Base-by-base conservation (phyloP, 2,888 invertebrate genomes). In the Drosophila setosimentum region DNA sequence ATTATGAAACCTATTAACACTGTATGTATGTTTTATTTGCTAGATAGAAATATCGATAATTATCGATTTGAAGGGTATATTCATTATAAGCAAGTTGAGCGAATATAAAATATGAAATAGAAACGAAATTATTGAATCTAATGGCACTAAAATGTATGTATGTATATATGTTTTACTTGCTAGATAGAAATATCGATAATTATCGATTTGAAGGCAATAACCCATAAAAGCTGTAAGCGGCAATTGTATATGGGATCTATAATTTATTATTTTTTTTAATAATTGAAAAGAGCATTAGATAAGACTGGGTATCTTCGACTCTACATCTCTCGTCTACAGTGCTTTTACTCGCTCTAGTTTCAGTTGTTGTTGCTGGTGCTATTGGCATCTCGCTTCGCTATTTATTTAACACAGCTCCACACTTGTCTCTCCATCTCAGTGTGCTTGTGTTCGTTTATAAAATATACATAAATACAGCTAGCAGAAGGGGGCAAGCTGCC, bases 401-500 rank as follows among this genome's bases (percentile, higher is more conserved):
- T 80, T 80, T 80, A 80, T 74, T 69, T 72, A 65, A 42, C 68
- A 69, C 66, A 68, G 45, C 37, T 30, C 24, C 55, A 32, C 37
- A 48, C 57, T 40, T 59, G 66, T 33, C 33, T 24, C 35, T n/a
- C 0, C 16, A 27, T 16, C n/a, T 24, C 21, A 18, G 27, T n/a
- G 37, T 27, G 16, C 48, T 58, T 59, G 63, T 58, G 61, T 49
- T 30, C 33, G 64, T 45, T 54, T 73, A 40, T 40, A 60, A 78
- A 80, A 76, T 80, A 78, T 84, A 84, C 87, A 84, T 84, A 84
- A 80, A 73, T 87, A 78, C 73, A 64, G 33, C 27, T 37, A 35
- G 13, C 2, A 37, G 30, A 30, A 45, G 33, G 66, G 18, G 35
- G 49, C 5, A 57, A 18, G n/a, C n/a, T 35, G 49, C 45, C 45